Conservation (phyloP, 2,797 vertebrate species). For the Catamblyrhynchus diadema region DNA sequence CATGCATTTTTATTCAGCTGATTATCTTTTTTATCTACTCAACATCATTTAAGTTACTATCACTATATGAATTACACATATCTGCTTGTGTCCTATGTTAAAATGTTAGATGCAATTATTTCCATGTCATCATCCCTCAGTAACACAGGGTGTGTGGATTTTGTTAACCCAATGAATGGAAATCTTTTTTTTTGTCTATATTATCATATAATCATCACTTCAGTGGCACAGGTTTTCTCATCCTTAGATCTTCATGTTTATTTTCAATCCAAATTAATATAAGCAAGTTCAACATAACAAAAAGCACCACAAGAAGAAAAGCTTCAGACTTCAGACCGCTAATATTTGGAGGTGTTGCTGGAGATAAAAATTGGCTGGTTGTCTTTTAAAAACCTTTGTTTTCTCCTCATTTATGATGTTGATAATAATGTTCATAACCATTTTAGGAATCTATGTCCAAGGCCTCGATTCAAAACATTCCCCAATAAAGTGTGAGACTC, state of each 20-base stretch:
- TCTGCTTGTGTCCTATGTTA: not conserved
- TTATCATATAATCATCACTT: not conserved
- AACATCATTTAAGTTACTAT: not conserved
- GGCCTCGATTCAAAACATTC: not conserved
- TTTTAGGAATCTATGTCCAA: not conserved
- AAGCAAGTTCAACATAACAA: not conserved
- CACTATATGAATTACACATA: not conserved
- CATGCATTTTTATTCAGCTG: not conserved
- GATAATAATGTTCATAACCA: not conserved
- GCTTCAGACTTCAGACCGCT: not conserved
- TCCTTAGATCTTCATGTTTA: not conserved
- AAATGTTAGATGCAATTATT: not conserved
- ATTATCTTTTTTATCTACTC: not conserved
- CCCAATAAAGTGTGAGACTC: not conserved
- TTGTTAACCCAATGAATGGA: not conserved
- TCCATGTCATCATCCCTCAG: not conserved
- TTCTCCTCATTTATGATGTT: not conserved
- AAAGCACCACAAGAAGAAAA: not conserved
- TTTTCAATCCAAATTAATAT: not conserved
- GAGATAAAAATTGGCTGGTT: not conserved
- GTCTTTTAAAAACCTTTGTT: not conserved
- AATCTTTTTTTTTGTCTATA: not conserved
- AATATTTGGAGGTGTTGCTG: not conserved
- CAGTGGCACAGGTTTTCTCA: not conserved
- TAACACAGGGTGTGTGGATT: not conserved